phyloP scores from a whole-genome alignment of 92 coral and sea anemone species.

The Zoanthus sansibaricus region DNA sequence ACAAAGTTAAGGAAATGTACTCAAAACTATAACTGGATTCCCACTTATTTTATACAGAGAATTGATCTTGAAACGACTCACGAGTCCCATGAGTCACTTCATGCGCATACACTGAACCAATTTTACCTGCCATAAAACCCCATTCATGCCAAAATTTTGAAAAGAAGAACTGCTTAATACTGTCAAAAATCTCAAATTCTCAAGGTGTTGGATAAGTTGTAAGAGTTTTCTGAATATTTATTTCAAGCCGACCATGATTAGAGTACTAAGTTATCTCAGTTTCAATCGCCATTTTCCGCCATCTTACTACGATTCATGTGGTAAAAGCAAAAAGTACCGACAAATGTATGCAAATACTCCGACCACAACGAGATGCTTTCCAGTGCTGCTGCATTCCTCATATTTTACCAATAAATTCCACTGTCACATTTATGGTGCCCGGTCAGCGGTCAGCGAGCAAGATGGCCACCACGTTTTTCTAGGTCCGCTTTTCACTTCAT shows the following conservation, averaged over 20 bases:
- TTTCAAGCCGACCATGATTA: no score
- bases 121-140: conserved; percentile 11
- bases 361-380: background rate
- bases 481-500: no score
- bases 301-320: background rate
- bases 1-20: background rate
- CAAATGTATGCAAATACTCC: background rate
- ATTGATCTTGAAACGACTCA: background rate
- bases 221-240: conserved; percentile 3
- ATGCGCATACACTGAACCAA: conserved; percentile 4
- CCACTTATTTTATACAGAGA: background rate
- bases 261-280: background rate
- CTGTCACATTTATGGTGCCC: no score
- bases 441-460: conserved; percentile 10
- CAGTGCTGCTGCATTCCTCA: conserved; percentile 1
- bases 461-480: conserved; percentile 7
- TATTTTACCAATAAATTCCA: background rate
- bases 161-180: background rate
- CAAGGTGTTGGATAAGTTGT: conserved; percentile 3
- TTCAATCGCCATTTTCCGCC: conserved; percentile 15
- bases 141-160: background rate
- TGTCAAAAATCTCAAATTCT: background rate
- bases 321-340: conserved; percentile 2
- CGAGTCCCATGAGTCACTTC: background rate
- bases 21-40: background rate